Evolutionary conservation across 2,888 invertebrate genomes (phyloP), one percentile per base, ranked within the genome.

Genomic region (Callinectes sapidus): DNA sequence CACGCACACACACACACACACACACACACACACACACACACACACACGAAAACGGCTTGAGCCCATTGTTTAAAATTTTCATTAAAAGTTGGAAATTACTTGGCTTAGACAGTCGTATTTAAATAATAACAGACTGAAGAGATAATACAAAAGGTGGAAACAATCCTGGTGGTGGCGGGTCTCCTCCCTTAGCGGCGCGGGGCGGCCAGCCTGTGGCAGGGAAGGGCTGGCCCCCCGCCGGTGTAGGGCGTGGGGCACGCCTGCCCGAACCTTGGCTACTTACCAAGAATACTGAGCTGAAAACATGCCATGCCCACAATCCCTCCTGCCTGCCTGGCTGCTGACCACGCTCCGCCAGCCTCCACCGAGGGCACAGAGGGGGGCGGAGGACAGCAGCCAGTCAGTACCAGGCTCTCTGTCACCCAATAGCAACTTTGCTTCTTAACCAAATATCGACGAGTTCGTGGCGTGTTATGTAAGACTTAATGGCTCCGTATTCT

Each of bases 361-460:
- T 13, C 13, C 18, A 2, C 28, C 3, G 28, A 28, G 28, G 71
- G 61, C 71, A 35, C 81, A 35, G 81, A 13, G 81, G 81, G 81
- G 35, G 35, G 81, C 13, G 35, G 35, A 48, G 35, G 35, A 32
- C 81, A 81, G 35, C 35, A 81, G 14, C 35, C 81, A 81, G 81
- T 32, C 81, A 81, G 81, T 32, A 81, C 81, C 81, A 81, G 35
- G 35, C 35, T 32, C 81, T 81, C 32, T 81, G 35, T 35, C 81
- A 81, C 81, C 81, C 81, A 81, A 16, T 81, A 81, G 81, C 81
- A 35, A 81, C 32, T 81, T 35, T n/a, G 35, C 81, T 81, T 81
- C 81, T 81, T 81, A 81, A 81, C 35, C 81, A 81, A 81, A 81
- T 81, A 81, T 81, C 81, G 81, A 81, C 81, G 81, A 81, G 81